Conservation (phyloP, 2,888 invertebrate genomes). For the Mythimna loreyi region DNA sequence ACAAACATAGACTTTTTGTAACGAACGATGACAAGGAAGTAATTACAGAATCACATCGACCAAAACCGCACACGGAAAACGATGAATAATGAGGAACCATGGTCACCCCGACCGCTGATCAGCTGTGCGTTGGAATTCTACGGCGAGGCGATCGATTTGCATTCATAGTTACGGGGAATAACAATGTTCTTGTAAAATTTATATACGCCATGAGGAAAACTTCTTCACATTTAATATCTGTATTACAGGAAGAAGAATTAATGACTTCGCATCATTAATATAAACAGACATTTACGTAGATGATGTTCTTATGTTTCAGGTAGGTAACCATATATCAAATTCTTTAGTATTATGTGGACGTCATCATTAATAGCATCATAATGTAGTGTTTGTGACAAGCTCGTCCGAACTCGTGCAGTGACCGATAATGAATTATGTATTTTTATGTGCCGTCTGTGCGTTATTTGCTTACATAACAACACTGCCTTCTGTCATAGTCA, state of each 20-base stretch:
- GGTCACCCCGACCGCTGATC: conserved; percentile 63
- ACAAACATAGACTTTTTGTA: conserved; percentile 73
- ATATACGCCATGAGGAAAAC: conserved; percentile 63
- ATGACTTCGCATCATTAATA: conserved; percentile 35
- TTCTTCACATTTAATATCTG: conserved; percentile 51
- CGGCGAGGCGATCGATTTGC: conserved; percentile 64
- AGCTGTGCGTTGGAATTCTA: conserved; percentile 65
- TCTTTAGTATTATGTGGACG: conserved; percentile 57
- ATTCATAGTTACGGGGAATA: conserved; percentile 63
- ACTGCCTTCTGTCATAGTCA: conserved; percentile 73
- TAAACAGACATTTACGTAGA: conserved; percentile 30
- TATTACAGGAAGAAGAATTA: conserved; percentile 58
- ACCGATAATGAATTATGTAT: conserved; percentile 85
- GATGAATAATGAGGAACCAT: conserved; percentile 78
- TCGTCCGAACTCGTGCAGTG: conserved; percentile 77
- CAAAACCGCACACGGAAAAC: conserved; percentile 83
- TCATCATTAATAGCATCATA: conserved; percentile 66
- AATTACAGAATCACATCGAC: conserved; percentile 81
- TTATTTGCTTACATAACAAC: conserved; percentile 87
- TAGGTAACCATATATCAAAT: conserved; percentile 26
- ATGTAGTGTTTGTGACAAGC: conserved; percentile 63
- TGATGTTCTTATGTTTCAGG: conserved; percentile 25
- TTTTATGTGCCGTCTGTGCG: conserved; percentile 73
- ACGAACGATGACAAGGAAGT: conserved; percentile 79
- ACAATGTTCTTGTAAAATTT: conserved; percentile 57